Evolutionary conservation across 2,113 vertebrate genomes (phyloP).

Genomic region (Malurus alboscapulatus): DNA sequence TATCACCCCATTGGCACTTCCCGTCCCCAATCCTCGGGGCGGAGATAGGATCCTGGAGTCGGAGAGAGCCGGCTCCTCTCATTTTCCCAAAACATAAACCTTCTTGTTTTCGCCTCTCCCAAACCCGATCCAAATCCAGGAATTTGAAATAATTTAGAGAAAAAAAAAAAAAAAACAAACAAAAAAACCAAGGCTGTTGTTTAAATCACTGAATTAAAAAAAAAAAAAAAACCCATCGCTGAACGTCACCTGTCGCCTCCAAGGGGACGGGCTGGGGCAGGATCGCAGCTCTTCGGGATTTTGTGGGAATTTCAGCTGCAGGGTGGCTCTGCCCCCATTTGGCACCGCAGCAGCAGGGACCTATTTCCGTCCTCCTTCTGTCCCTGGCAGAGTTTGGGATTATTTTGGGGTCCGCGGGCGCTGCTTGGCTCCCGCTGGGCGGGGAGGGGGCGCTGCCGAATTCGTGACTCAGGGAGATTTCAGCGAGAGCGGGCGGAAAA

Average conservation of each 20-base stretch:
- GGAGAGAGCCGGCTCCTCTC: rapidly evolving
- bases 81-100: neutral
- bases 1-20: neutral
- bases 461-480: neutral
- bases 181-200: rapidly evolving
- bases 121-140: neutral
- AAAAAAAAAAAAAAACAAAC: neutral
- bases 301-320: neutral
- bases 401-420: neutral
- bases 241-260: neutral
- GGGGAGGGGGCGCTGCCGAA: neutral
- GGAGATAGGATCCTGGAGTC: neutral
- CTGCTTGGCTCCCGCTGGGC: neutral
- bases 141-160: rapidly evolving
- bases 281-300: neutral
- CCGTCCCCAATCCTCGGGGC: neutral
- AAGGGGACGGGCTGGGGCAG: neutral
- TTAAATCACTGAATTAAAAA: neutral
- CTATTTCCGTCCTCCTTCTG: slow-evolving; percentile 40
- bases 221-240: too few species aligned
- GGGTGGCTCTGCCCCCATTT: neutral
- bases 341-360: neutral
- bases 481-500: neutral
- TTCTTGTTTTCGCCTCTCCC: neutral
- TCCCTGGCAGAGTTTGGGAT: neutral